phyloP scores from a whole-genome alignment of 2,888 invertebrate genomes.

The Girardia tigrina region DNA sequence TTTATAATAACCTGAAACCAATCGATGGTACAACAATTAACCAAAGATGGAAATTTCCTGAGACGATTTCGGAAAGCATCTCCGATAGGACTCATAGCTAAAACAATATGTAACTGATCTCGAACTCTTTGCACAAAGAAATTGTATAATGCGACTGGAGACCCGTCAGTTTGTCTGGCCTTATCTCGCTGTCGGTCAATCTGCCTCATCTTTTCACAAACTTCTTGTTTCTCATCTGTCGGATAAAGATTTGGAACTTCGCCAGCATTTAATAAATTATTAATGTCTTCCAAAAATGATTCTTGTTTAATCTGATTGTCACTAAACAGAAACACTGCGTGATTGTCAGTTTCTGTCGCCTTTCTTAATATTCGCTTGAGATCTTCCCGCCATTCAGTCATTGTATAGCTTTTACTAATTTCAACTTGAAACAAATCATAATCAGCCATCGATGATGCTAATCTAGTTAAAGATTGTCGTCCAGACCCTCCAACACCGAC shows the following conservation, averaged over 20 bases:
- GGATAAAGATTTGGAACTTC: conserved; percentile 79
- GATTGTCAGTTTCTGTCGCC: conserved; percentile 68
- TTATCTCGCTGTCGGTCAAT: conserved; percentile 64
- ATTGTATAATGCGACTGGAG: conserved; percentile 73
- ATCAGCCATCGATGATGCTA: conserved; percentile 82
- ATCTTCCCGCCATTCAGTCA: conserved; percentile 77
- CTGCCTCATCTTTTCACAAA: conserved; percentile 77
- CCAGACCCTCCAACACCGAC: conserved; percentile 87
- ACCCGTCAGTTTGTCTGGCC: conserved; percentile 69
- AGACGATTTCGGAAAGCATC: conserved; percentile 60
- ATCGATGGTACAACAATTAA: conserved; percentile 86
- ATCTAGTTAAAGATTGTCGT: conserved; percentile 71
- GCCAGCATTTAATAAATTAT: conserved; percentile 76
- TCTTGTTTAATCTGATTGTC: conserved; percentile 84
- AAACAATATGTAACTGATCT: conserved; percentile 73
- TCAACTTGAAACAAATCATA: conserved; percentile 79
- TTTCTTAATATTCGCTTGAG: conserved; percentile 66
- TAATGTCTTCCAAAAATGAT: conserved; percentile 77
- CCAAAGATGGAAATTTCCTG: conserved; percentile 75
- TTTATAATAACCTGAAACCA: conserved; percentile 72
- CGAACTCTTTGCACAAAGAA: conserved; percentile 73
- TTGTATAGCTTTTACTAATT: conserved; percentile 70
- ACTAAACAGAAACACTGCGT: conserved; percentile 75
- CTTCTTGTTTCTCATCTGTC: conserved; percentile 70
- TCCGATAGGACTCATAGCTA: conserved; percentile 82